Evolutionary conservation across 2,797 vertebrate genomes (phyloP), one percentile per base, ranked within the genome.

Genomic region (Numenius phaeopus): DNA sequence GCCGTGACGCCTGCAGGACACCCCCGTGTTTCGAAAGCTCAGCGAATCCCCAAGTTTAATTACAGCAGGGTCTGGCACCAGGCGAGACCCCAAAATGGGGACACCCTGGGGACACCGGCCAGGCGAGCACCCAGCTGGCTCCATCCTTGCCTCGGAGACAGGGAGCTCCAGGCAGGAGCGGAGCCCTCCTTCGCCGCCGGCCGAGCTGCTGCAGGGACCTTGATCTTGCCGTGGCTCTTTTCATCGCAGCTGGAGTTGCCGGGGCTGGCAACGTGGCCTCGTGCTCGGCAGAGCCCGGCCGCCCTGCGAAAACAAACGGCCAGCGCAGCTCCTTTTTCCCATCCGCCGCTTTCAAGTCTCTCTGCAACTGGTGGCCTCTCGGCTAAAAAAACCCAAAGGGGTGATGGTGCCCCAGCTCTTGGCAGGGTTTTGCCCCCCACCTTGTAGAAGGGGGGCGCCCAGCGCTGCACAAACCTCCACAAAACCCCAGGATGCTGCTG

Each of bases 241-340:
- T 75, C 76, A 76, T 88, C 84, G 20, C 82, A 81, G 83, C 89
- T 81, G 93, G 64, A 96, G 93, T 61, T 1, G 24, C 76, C 54
- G 69, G 85, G 57, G 30, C 90, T 71, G 92, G 44, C 39, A 15
- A 49, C 34, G 15, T 54, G 95, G 91, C 87, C 86, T 82, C 37
- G 71, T 77, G 83, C 92, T 84, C 66, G 50, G 71, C 80, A 42
- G 20, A 69, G 75, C 55, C 40, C 23, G 7, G 55, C 83, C 10
- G 1, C 52, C 54, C 62, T 24, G 62, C 73, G 46, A 87, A 94
- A 96, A 94, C 11, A 83, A 93, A 94, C 92, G 79, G 71, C n/a
- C 14, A 71, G 77, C 13, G 40, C 62, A 6, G 71, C 87, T 72
- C 83, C 39, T 70, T 49, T 26, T 47, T 23, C 78, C 77, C 85